Base-by-base conservation (phyloP, 2,113 vertebrate species). In the Pteronura brasiliensis region DNA sequence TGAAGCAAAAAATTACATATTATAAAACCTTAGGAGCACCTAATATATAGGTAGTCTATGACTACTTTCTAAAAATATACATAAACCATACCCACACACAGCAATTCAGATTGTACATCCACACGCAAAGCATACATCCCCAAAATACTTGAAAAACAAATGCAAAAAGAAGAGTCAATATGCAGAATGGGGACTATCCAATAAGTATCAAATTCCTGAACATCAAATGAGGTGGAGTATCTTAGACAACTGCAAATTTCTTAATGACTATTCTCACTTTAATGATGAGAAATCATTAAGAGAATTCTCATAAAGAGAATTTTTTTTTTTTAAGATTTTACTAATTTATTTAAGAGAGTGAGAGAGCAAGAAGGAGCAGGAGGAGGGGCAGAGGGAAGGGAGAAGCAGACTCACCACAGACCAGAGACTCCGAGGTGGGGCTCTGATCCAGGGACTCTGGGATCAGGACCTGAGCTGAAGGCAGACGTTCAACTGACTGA, bases 131-230 rank as follows among this genome's bases (percentile, higher is more conserved):
- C 29, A 88, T 11, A 72, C 3, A 76, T 49, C 21, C 59, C 44
- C 47, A 69, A 97, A 67, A 61, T 83, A 88, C 36, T 18, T 81
- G 4, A 85, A 94, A 96, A 71, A 69, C 17, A 81, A 83, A 52
- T 44, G 14, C 91, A 88, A 80, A 6, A 83, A 88, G 20, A 91
- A 61, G 21, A 77, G 42, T 63, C 79, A 92, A 59, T 59, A 59
- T 11, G 29, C 63, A 92, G 20, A 74, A 94, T 74, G 72, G 17
- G 23, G 25, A 21, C 59, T 65, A 39, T 44, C 6, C 14, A 93
- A 79, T 39, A 18, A 96, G 42, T 31, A 96, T 49, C 39, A 90
- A 96, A 88, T 52, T 97, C 49, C 52, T 88, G 34, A 95, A 88
- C 4, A 95, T 12, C 82, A 94, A 83, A 93, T 95, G 47, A 84